Evolutionary conservation across 2,888 invertebrate species (phyloP).

Genomic region (Erpobdella octoculata): DNA sequence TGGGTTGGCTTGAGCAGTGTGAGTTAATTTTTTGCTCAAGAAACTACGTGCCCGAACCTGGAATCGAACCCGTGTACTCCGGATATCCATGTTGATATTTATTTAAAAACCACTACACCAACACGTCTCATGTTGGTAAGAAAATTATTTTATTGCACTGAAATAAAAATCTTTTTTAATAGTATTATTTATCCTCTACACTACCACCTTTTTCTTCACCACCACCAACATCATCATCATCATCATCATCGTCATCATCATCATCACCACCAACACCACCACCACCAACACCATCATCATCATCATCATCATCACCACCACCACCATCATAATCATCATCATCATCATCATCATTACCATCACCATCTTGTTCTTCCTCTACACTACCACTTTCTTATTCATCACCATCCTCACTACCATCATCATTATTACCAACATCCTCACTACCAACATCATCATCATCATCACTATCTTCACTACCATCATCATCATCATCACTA

Average conservation of each 20-base stretch:
- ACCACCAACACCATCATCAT: not conserved
- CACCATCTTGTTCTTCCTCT: not conserved
- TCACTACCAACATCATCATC: not conserved
- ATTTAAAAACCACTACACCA: too few species aligned
- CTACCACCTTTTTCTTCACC: conserved; percentile 97
- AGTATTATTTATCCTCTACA: conserved; percentile 90
- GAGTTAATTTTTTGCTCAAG: too few species aligned
- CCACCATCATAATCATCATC: not conserved
- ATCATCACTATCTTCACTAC: not conserved
- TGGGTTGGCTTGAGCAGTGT: too few species aligned
- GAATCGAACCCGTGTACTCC: too few species aligned
- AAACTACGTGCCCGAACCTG: too few species aligned
- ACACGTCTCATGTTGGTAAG: too few species aligned
- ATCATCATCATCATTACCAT: not conserved
- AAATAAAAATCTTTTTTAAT: too few species aligned
- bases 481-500: not conserved
- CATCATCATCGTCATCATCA: conserved; percentile 4
- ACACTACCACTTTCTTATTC: not conserved
- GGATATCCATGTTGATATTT: too few species aligned
- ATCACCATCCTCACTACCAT: not conserved
- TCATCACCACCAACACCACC: not conserved
- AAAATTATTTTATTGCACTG: too few species aligned
- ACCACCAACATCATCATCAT: conserved; percentile 46
- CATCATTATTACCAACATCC: not conserved
- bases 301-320: not conserved